Percentiles rank a stretch among this genome's conserved stretches.
Evolutionary conservation across 2,797 vertebrate species (phyloP).

Genomic region (Syndactyla subalaris): DNA sequence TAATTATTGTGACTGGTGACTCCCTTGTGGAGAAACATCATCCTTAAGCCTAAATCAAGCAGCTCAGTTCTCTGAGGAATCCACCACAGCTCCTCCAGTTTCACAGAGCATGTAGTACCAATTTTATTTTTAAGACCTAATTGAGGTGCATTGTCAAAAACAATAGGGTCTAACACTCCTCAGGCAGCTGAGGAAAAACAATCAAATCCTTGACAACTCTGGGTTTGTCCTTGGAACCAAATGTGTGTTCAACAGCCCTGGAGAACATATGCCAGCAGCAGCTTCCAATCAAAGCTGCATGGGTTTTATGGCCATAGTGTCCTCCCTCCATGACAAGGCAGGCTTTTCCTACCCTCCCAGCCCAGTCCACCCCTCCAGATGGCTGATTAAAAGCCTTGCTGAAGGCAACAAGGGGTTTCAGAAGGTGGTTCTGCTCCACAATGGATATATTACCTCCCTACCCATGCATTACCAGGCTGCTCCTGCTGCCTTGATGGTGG

Average conservation of each 20-base stretch:
- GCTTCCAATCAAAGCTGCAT: background rate
- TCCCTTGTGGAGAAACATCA: conserved; percentile 76
- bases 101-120: conserved; percentile 16
- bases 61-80: conserved; percentile 28
- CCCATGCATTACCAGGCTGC: background rate
- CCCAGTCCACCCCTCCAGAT: background rate
- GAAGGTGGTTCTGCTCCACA: background rate
- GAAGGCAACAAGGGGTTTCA: background rate
- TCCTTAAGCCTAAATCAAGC: conserved; percentile 63
- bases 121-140: conserved; percentile 54
- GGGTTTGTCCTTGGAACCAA: conserved; percentile 6
- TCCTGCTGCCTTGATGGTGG: background rate
- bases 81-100: background rate
- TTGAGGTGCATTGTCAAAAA: conserved; percentile 62
- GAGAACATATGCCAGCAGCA: conserved; percentile 4
- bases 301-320: background rate
- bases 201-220: background rate
- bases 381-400: background rate
- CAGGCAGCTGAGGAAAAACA: background rate
- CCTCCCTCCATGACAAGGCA: background rate
- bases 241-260: background rate
- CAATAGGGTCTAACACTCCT: conserved; percentile 49
- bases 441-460: background rate
- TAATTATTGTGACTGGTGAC: conserved; percentile 83
- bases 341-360: background rate